These are phyloP conservation scores for Telenomus remus DNA, from an alignment of 1,140 invertebrate genomes.

Conservation along the genomic window DNA sequence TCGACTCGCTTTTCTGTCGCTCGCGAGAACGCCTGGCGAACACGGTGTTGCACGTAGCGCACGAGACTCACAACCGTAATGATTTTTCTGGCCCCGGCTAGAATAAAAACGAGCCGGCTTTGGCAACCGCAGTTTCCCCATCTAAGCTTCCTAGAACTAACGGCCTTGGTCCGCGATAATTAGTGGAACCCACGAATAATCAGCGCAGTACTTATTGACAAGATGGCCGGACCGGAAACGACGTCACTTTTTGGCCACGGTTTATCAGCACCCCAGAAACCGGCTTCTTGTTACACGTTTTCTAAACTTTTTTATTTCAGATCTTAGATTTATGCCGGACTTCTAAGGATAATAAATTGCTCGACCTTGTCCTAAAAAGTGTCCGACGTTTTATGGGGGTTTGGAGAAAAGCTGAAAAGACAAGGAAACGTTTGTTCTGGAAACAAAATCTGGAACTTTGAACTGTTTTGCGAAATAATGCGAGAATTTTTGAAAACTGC, in stretches of 20 bases:
- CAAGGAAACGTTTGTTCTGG: too few species aligned
- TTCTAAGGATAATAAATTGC: too few species aligned
- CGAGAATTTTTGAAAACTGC: too few species aligned
- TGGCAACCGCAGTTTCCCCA: neutral
- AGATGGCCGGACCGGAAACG: constrained; percentile 28
- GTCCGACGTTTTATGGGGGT: too few species aligned
- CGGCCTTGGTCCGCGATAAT: neutral
- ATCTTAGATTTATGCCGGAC: too few species aligned
- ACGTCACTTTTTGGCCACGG: neutral
- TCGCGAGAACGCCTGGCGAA: neutral
- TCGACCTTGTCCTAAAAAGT: too few species aligned
- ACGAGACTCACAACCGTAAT: constrained; percentile 22
- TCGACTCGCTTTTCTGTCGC: constrained; percentile 19
- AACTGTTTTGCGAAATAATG: too few species aligned
- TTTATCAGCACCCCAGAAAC: too few species aligned
- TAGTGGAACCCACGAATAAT: constrained; percentile 8
- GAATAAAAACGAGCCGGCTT: constrained; percentile 20
- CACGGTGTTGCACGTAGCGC: constrained; percentile 34
- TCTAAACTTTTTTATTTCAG: too few species aligned
- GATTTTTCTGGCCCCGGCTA: constrained; percentile 32
- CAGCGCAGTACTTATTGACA: constrained; percentile 23
- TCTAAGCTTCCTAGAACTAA: neutral
- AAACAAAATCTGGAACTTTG: too few species aligned
- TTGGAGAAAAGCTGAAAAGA: too few species aligned
- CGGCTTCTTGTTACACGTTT: too few species aligned